Evolutionary conservation across 2,888 invertebrate species (phyloP), one percentile per base, ranked within the genome.

Genomic region (Cyclophora punctaria): DNA sequence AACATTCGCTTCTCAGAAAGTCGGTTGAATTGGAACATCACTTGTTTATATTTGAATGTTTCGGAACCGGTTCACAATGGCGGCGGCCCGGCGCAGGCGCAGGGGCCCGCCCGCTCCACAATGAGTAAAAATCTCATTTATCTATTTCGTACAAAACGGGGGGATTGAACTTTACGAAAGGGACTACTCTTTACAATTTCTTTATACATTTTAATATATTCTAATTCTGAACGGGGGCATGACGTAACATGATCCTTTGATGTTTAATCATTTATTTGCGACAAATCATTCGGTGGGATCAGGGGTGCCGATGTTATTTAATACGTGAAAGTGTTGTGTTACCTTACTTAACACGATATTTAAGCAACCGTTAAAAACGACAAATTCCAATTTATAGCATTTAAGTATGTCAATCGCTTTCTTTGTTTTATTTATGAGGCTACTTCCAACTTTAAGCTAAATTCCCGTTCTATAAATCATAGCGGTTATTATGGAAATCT

Each of bases 241-340:
- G 57, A 47, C 50, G 76, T 66, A 74, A 78, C 68, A 50, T 55
- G 68, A 78, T 69, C 73, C 64, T 64, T 60, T 62, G 59, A 61
- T 70, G 69, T 63, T 44, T 53, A 56, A 64, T 68, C 63, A 78
- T 81, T 80, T 76, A 76, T 75, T 76, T 62, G 72, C 78, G 60
- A 81, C 78, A 74, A 77, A 76, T 80, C 72, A 47, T 52, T 49
- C 47, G 49, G 45, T 51, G 45, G 44, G 48, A 47, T 45, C 41
- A 34, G 49, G 47, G 42, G n/a, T 48, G 53, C 47, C 35, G 20
- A 37, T 7, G 35, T 44, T 44, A 6, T 34, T 40, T 5, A 48
- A 41, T 46, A 7, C 46, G 40, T 3, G 20, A 20, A 20, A 20
- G 20, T 20, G 20, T 20, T 20, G 20, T 20, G 20, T 20, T 20